A percentile compares a stretch with the other conserved stretches of the same genome.
phyloP scores from a whole-genome alignment of 2,113 vertebrate genomes.

The Potamarius usumacintae region DNA sequence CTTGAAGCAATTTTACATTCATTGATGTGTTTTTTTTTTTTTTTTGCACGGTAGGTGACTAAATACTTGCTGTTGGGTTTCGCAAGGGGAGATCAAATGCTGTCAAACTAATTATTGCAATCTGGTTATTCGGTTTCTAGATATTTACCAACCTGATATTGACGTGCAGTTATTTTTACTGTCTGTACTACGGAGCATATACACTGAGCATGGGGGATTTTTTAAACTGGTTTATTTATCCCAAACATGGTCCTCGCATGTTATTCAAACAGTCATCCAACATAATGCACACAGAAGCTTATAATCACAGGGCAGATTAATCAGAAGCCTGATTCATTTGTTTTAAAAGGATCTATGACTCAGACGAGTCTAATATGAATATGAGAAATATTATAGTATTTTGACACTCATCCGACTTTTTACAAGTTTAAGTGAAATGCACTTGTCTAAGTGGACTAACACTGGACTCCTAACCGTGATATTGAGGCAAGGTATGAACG shows the following conservation, averaged over 20 bases:
- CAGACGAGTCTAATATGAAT: not conserved
- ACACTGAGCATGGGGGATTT: not conserved
- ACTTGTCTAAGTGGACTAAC: not conserved
- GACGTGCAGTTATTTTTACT: not conserved
- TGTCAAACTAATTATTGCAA: not conserved
- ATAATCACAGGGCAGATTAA: not conserved
- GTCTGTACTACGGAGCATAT: not conserved
- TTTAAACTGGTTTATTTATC: not conserved
- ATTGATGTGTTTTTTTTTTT: not conserved
- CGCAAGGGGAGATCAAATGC: not conserved
- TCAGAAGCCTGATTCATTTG: not conserved
- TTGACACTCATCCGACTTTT: not conserved
- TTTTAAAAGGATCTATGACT: not conserved
- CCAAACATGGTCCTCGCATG: not conserved
- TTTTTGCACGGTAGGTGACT: not conserved
- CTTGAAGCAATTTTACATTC: constrained; percentile 11
- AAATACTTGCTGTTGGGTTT: not conserved
- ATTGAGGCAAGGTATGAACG: not conserved
- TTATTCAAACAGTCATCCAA: not conserved
- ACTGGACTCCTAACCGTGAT: not conserved
- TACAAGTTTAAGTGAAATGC: not conserved
- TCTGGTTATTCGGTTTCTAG: not conserved
- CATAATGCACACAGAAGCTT: not conserved
- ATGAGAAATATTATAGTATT: not conserved
- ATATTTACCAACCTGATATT: not conserved